These are phyloP conservation scores for Protophormia terraenovae DNA, from an alignment of 2,888 invertebrate species.

Conservation along the genomic window DNA sequence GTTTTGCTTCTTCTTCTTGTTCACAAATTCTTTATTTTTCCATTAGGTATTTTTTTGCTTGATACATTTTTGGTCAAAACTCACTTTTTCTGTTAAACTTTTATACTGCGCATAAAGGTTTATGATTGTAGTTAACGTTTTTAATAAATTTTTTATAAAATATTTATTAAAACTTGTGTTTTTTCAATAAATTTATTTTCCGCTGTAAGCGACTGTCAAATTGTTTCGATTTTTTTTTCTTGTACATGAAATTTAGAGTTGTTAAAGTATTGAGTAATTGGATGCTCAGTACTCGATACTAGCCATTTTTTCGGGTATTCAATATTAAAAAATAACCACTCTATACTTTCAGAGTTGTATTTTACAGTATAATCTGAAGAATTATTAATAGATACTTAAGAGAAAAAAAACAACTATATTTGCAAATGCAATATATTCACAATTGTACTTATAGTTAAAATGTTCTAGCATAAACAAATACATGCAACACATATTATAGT, in stretches of 20 bases:
- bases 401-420: no score
- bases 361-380: no score
- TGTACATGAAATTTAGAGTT: constrained; percentile 68
- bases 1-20: constrained; percentile 64
- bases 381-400: no score
- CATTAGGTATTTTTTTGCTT: constrained; percentile 64
- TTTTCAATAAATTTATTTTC: constrained; percentile 74
- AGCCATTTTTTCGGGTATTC: no score
- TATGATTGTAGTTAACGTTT: constrained; percentile 62
- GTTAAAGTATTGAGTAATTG: no score
- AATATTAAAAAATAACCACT: no score
- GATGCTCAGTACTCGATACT: no score
- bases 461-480: no score
- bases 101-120: constrained; percentile 43
- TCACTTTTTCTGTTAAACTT: constrained; percentile 66
- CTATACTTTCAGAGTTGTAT: no score
- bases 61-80: constrained; percentile 57
- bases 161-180: constrained; percentile 70
- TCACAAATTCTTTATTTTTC: constrained; percentile 70
- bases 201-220: constrained; percentile 70
- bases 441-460: no score
- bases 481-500: no score
- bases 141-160: constrained; percentile 66
- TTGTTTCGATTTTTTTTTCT: constrained; percentile 75
- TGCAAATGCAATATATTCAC: no score